Evolutionary conservation across 2,888 invertebrate species (phyloP), one percentile per base, ranked within the genome.

Genomic region (Eilema depressum): DNA sequence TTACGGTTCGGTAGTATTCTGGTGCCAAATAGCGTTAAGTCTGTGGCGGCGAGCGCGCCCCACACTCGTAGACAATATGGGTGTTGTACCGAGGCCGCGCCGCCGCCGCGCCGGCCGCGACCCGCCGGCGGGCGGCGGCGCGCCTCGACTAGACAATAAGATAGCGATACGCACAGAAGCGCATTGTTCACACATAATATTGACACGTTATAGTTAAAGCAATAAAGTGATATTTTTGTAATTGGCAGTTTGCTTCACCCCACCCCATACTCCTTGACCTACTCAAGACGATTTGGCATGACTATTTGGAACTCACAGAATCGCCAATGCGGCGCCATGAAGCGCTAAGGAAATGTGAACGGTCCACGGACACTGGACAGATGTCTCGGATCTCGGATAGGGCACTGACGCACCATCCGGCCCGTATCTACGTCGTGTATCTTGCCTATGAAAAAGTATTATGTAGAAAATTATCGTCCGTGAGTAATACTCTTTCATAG

Each of bases 221-320:
- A 91, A 90, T 91, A 91, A 91, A 90, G 88, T 88, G 88, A 87
- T 91, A 91, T 91, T 91, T 91, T 91, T 89, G 63, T 86, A 88
- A 10, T 23, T 25, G 14, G 37, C 14, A 20, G 37, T 66, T 66
- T 65, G n/a, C 25, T 37, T 63, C 25, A 23, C 8, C 11, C 25
- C 37, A 14, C 33, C 33, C 33, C 33, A 33, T 33, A 33, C 33
- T 33, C 33, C 33, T 33, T n/a, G n/a, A n/a, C n/a, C n/a, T n/a
- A n/a, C n/a, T n/a, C n/a, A n/a, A n/a, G n/a, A n/a, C n/a, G n/a
- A n/a, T n/a, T n/a, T n/a, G n/a, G n/a, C n/a, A n/a, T n/a, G n/a
- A n/a, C n/a, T n/a, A n/a, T n/a, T n/a, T n/a, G n/a, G n/a, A n/a
- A n/a, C n/a, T n/a, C n/a, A n/a, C n/a, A n/a, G n/a, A n/a, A n/a